A percentile compares a stretch with the other conserved stretches of the same genome.
Evolutionary conservation across 2,113 vertebrate genomes (phyloP).

Genomic region (Triplophysa dalaica): DNA sequence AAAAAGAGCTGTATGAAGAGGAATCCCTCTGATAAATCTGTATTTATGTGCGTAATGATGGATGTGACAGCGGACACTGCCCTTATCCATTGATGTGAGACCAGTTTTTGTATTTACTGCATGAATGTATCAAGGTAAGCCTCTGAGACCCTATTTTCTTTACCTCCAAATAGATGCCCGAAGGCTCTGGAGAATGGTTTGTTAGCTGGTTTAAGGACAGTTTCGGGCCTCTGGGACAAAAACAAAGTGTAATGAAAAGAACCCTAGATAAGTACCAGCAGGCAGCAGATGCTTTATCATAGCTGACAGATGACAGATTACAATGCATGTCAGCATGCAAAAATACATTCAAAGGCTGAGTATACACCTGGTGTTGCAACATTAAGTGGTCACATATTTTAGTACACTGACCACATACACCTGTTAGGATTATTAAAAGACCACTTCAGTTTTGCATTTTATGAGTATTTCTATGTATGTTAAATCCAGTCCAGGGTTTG

Average conservation of each 20-base stretch:
- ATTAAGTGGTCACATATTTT: too few species aligned
- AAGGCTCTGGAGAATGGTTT: neutral
- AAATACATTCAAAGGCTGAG: too few species aligned
- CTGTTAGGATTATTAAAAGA: too few species aligned
- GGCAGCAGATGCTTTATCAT: neutral
- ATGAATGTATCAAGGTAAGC: conserved; percentile 2
- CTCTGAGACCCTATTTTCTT: neutral
- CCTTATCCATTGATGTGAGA: conserved; percentile 10
- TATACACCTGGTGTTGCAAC: too few species aligned
- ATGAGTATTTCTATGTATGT: too few species aligned
- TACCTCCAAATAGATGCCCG: neutral
- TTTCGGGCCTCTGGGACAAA: neutral
- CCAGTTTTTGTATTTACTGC: neutral
- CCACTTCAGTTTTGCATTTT: too few species aligned
- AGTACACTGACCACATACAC: too few species aligned
- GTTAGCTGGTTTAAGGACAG: neutral
- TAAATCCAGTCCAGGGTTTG: too few species aligned
- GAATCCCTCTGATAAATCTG: neutral
- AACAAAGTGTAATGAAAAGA: neutral
- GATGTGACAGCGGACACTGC: neutral
- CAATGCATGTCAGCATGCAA: too few species aligned
- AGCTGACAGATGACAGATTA: neutral
- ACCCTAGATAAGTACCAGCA: neutral
- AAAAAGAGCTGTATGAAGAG: neutral
- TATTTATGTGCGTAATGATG: neutral